Evolutionary conservation across 2,888 invertebrate genomes (phyloP), one percentile per base, ranked within the genome.

Genomic region (Pharmacophagus antenor): DNA sequence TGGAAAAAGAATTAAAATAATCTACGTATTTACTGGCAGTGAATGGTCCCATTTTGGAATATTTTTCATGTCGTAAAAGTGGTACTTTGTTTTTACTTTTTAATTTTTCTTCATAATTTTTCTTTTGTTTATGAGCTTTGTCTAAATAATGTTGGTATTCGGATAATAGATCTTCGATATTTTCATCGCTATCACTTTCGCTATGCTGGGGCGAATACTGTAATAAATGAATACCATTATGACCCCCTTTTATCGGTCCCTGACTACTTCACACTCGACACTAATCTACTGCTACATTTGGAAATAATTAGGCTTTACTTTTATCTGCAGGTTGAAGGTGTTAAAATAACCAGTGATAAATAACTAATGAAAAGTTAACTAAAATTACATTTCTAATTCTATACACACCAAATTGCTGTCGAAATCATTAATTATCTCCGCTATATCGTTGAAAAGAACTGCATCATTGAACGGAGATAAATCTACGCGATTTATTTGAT

Each of bases 91-190:
- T 89, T 79, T 89, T 89, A 2, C 66, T 58, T 72, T 83, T 85
- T 22, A 70, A 65, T 69, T 81, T 85, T 65, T 84, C 83, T 15
- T 80, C 63, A 63, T 82, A 84, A 55, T 73, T 74, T 56, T 76
- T 67, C 63, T 77, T 77, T 65, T 88, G 85, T 63, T 84, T 85
- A 51, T 87, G 83, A 58, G 85, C 87, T 68, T 79, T 88, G 47
- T 89, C 85, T 69, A 90, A 77, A 65, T 84, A 82, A 50, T 77
- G 79, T 67, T 89, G 85, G 65, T 89, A 90, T 74, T 89, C 87
- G 25, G 76, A 73, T 63, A 89, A 64, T 47, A 90, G 76, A 66
- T 84, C 81, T 63, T 88, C 85, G 20, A 86, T 69, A 54, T 82
- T 80, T 66, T 90, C 89, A 23, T 83, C 80, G 64, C 84, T 86